Evolutionary conservation across 1,140 invertebrate genomes (phyloP), one percentile per base, ranked within the genome.

Genomic region (Neodiprion fabricii): DNA sequence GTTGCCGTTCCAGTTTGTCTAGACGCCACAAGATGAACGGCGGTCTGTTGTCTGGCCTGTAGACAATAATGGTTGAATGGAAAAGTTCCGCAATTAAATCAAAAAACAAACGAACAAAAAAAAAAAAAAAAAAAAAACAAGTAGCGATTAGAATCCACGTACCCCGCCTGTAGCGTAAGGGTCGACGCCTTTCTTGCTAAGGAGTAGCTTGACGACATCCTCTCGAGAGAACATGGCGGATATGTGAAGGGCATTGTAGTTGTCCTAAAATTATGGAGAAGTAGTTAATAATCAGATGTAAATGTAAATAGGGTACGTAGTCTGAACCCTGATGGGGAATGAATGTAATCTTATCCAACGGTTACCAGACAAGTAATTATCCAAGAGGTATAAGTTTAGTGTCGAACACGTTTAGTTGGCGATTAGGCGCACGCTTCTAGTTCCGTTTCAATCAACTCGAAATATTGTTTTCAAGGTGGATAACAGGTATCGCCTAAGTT

Each of bases 161-260:
- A 99, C 97, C 86, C 97, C 97, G 84, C 97, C 97, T 9, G 95
- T 93, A 40, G 96, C 93, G 82, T 95, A 96, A 40, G 96, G 93
- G 89, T 99, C 97, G 4, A 98, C 94, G 14, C 94, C 96, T 85
- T 94, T 94, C 86, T 96, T 96, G 65, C 93, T 92, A 67, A 99
- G 88, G 9, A 99, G 90, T 48, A 97, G 89, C 83, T 97, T 96
- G 83, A 99, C 95, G 71, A 98, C 96, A 85, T 99, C 98, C 87
- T 99, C 97, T 81, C 97, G 92, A 23, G 96, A 97, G 86, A 96
- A 95, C 92, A 96, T 95, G 48, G 97, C 95, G 17, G 97, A 96
- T 85, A 97, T 94, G 87, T 98, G 97, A 40, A 98, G 90, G 47
- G 94, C 95, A 90, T 97, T 97, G 88, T 95, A 96, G 85, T 97